Evolutionary conservation across 30 jellyfish, hydroid and myxozoan species (phyloP).

Genomic region (Phacellophora camtschatica): DNA sequence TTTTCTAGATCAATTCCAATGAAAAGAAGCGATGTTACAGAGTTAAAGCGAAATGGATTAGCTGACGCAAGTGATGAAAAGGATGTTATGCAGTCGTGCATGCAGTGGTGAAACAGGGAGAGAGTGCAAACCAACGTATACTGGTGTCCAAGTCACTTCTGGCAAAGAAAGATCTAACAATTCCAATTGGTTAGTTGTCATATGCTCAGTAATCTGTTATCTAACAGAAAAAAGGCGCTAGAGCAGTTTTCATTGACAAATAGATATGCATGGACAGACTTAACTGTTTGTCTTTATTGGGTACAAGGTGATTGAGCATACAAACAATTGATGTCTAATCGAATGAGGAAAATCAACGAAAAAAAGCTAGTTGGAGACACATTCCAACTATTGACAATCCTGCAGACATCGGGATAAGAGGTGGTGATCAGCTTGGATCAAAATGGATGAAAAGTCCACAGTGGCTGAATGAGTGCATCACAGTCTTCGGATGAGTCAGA

Average conservation of each 20-base stretch:
- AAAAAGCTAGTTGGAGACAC: conserved; percentile 34
- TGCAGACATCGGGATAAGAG: conserved; percentile 29
- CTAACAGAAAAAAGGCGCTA: conserved; percentile 30
- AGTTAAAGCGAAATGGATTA: conserved; percentile 61
- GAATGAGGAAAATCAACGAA: conserved; percentile 37
- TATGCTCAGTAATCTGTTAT: conserved; percentile 50
- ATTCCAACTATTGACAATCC: conserved; percentile 20
- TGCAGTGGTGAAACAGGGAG: conserved; percentile 64
- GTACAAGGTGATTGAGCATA: too few relatives aligned
- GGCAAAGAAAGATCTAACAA: conserved; percentile 54
- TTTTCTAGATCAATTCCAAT: conserved; percentile 61
- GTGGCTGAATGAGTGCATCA: conserved; percentile 3
- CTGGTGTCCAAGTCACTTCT: conserved; percentile 62
- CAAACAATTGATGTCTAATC: too few relatives aligned
- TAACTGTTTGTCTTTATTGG: conserved; percentile 68
- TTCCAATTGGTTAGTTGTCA: conserved; percentile 70
- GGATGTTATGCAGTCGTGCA: conserved; percentile 67
- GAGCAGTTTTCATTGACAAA: not conserved
- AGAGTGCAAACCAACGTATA: conserved; percentile 8
- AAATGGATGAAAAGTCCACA: not conserved
- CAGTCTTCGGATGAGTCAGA: not conserved
- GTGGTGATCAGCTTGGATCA: not conserved
- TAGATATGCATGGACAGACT: conserved; percentile 56
- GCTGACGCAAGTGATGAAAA: conserved; percentile 70
- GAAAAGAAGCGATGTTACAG: not conserved